Conservation (phyloP, 2,797 vertebrate species). For the Dendrocincla tyrannina region DNA sequence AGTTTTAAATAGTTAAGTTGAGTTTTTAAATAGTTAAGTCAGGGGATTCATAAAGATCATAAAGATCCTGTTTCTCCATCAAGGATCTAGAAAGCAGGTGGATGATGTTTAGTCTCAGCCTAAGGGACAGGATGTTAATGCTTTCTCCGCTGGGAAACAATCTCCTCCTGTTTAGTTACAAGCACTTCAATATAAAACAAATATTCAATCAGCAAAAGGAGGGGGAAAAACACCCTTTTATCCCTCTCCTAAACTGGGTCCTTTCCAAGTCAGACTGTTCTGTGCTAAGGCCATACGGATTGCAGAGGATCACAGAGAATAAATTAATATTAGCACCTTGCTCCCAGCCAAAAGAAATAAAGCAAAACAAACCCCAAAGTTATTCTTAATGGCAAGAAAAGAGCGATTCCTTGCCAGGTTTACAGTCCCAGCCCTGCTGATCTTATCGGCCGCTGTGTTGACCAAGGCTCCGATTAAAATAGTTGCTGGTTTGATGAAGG, state of each 20-base stretch:
- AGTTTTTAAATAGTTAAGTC: no score
- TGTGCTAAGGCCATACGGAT: accelerated
- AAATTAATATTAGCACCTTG: background rate
- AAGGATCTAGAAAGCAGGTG: background rate
- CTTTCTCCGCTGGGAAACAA: background rate
- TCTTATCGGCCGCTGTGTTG: background rate
- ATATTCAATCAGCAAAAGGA: background rate
- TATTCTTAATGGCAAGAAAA: background rate
- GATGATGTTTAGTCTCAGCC: background rate
- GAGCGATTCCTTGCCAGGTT: background rate
- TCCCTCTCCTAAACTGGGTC: background rate
- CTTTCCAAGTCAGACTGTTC: background rate
- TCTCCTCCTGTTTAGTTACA: constrained; percentile 15
- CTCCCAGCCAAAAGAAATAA: background rate
- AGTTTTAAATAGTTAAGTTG: background rate
- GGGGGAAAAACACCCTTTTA: accelerated
- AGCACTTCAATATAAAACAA: background rate
- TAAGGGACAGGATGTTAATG: background rate
- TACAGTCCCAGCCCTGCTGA: background rate
- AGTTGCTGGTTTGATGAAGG: background rate
- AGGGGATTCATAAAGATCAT: background rate
- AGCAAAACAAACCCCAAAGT: background rate
- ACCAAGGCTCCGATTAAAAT: background rate
- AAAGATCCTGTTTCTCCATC: background rate
- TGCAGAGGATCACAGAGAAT: background rate